These are phyloP conservation scores for Telenomus remus DNA, from an alignment of 1,140 invertebrate species.

Conservation along the genomic window DNA sequence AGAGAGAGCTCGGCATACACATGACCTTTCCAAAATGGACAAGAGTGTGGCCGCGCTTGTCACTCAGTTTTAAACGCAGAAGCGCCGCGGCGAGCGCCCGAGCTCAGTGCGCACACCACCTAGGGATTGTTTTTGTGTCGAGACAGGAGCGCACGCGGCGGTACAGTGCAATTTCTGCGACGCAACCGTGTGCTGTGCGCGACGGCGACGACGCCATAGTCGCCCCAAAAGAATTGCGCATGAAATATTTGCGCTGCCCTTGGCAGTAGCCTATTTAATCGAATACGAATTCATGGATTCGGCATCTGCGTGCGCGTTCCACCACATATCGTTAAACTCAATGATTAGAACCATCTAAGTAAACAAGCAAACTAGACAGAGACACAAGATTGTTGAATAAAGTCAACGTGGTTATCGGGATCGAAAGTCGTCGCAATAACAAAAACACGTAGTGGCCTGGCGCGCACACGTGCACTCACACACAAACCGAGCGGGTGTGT, in stretches of 20 bases:
- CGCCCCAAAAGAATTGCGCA: conserved; percentile 66
- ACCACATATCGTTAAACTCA: conserved; percentile 9
- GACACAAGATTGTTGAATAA: conserved; percentile 1
- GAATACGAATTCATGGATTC: conserved; percentile 57
- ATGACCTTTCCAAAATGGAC: conserved; percentile 77
- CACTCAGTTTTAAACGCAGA: conserved; percentile 60
- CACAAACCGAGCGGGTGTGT: neutral
- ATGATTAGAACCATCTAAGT: too few species aligned
- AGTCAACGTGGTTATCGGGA: conserved; percentile 26
- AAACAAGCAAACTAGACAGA: too few species aligned
- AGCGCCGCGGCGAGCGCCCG: conserved; percentile 1
- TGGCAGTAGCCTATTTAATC: conserved; percentile 67
- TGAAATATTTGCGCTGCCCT: conserved; percentile 71
- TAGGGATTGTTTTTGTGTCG: neutral
- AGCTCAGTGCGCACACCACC: neutral
- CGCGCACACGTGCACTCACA: conserved; percentile 6
- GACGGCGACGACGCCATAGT: neutral
- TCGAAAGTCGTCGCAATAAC: conserved; percentile 26
- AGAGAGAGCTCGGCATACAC: conserved; percentile 66
- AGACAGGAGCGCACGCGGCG: too few species aligned
- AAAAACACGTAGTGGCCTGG: conserved; percentile 30
- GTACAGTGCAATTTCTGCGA: neutral
- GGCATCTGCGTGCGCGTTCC: conserved; percentile 53
- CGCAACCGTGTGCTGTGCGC: neutral
- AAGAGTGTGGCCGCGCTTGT: conserved; percentile 66